Base-by-base conservation (phyloP, 1,140 invertebrate genomes). In the Drosophila obscura region DNA sequence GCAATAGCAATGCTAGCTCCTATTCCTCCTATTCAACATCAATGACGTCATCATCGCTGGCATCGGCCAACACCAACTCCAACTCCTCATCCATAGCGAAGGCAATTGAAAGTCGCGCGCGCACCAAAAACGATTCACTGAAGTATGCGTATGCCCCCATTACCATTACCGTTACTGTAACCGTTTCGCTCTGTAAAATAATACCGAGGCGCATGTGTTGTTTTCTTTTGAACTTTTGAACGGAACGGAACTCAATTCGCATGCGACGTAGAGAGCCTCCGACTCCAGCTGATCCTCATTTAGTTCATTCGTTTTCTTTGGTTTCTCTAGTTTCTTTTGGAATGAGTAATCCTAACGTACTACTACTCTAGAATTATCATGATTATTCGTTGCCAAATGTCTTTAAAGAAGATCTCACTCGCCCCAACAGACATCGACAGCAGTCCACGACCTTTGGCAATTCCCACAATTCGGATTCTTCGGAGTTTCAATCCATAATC, bases 401-500 rank as follows among this genome's bases (percentile, higher is more conserved):
- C 9, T 26, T 8, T 31, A 22, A 4, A 13, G 4, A 35, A 16
- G 8, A 19, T 13, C 1, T 39, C 35, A 35, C 19, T 15, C 19
- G 44, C n/a, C 24, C 22, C 24, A 49, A 45, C 45, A 91, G 89
- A 52, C 72, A 82, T 49, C 76, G 78, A 2, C 75, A 84, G 59
- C 71, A 67, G 1, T 76, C 53, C 5, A 69, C 66, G 0, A 66
- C 39, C 3, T 58, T 80, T 58, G 62, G 77, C 11, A 84, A 91
- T 19, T 81, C 93, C 91, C 78, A 94, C 92, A 84, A 72, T 26
- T 46, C 79, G 19, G 82, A 87, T 4, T 65, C 79, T 4, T 16
- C 59, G 0, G 83, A 91, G n/a, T 91, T 91, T 41, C 73, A 91
- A 94, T 95, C 51, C 63, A 91, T 65, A 92, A 93, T 92, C 62